Conservation (phyloP, 1,140 invertebrate species). For the Archivesica marissinica region DNA sequence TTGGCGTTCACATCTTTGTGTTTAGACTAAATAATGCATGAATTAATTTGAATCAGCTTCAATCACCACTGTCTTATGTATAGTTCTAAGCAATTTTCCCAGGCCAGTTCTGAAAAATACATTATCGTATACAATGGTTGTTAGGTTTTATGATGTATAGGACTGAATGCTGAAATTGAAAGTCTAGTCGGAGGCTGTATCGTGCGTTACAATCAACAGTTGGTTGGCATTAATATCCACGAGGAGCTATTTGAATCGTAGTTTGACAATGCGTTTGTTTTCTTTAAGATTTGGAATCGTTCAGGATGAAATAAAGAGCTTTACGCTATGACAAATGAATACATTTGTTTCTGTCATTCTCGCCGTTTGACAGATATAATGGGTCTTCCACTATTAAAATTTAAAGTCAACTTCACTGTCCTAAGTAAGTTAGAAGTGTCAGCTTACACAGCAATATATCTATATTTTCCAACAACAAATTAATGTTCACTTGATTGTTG, state of each 20-base stretch:
- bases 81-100: background rate
- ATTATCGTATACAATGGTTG: background rate
- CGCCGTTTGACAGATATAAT: background rate
- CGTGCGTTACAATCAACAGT: constrained; percentile 23
- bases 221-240: constrained; percentile 40
- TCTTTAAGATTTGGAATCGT: constrained; percentile 28
- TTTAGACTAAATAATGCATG: too few species aligned
- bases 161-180: background rate
- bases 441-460: too few species aligned
- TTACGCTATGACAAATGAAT: constrained; percentile 44
- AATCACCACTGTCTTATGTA: too few species aligned
- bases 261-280: constrained; percentile 56
- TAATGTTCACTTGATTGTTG: too few species aligned
- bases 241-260: constrained; percentile 40
- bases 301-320: constrained; percentile 49
- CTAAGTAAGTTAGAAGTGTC: too few species aligned
- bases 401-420: too few species aligned
- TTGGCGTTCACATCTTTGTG: too few species aligned
- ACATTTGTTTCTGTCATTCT: constrained; percentile 52
- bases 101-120: background rate
- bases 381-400: background rate
- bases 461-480: too few species aligned
- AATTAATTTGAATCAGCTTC: too few species aligned
- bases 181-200: background rate
- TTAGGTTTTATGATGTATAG: constrained; percentile 9